phyloP scores from a whole-genome alignment of 2,797 vertebrate species.

The Capromys pilorides region DNA sequence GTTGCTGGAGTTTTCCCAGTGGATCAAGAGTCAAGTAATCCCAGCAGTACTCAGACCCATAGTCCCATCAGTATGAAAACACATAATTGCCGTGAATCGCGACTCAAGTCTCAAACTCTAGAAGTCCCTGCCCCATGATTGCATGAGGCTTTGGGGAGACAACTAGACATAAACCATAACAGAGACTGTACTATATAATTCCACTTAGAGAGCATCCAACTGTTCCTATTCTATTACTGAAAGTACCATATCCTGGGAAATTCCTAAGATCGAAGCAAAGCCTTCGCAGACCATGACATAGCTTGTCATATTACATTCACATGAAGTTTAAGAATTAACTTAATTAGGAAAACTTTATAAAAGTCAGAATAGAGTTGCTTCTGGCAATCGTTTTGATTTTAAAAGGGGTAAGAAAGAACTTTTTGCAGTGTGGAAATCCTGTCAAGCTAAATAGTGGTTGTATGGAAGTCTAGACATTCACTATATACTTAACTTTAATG shows the following conservation, averaged over 20 bases:
- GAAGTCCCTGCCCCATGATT: no score
- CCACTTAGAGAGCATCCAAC: neutral
- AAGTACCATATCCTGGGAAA: neutral
- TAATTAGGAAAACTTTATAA: neutral
- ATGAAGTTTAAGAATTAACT: neutral
- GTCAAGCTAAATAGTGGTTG: neutral
- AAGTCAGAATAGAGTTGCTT: neutral
- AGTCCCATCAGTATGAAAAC: no score
- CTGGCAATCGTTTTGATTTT: neutral
- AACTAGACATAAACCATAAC: no score
- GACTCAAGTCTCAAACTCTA: no score
- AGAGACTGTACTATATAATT: neutral
- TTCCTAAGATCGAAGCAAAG: neutral
- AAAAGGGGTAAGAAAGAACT: neutral
- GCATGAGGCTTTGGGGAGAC: no score
- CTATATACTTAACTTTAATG: neutral
- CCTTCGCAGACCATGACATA: no score
- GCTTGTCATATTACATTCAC: neutral
- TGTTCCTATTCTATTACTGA: neutral
- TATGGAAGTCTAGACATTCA: neutral
- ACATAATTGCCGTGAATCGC: no score
- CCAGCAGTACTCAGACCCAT: no score
- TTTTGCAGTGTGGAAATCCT: neutral
- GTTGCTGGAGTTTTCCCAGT: no score
- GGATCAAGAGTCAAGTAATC: no score